Evolutionary conservation across 2,888 invertebrate genomes (phyloP).

Genomic region (Sarcophaga rosellei): DNA sequence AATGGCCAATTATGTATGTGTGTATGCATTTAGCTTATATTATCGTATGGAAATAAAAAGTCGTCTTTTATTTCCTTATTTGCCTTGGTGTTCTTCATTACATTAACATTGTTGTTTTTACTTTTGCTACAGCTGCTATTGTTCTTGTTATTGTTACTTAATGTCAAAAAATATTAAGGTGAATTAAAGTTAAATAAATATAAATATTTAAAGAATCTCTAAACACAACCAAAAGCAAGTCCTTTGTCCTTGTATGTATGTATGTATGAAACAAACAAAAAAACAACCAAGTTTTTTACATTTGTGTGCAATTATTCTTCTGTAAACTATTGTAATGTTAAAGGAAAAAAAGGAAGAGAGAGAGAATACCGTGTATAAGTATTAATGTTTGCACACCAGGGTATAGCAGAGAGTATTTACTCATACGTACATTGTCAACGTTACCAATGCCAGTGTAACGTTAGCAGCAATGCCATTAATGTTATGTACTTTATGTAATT

Average conservation of each 20-base stretch:
- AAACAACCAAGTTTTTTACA: background rate
- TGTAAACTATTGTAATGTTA: background rate
- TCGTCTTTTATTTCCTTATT: background rate
- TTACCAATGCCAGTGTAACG: too few relatives aligned
- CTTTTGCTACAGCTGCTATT: slow-evolving; percentile 1
- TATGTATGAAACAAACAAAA: background rate
- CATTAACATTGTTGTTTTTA: background rate
- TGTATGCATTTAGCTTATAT: too few relatives aligned
- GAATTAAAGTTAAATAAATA: slow-evolving; percentile 53
- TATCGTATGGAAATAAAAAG: too few relatives aligned
- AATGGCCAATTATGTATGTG: too few relatives aligned
- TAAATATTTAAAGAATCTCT: slow-evolving; percentile 59
- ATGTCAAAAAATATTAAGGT: slow-evolving; percentile 49
- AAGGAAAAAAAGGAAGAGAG: background rate
- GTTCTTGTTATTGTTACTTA: background rate
- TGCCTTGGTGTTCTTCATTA: background rate
- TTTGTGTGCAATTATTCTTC: slow-evolving; percentile 1
- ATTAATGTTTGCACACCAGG: background rate
- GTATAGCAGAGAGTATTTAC: background rate
- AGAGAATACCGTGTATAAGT: too few relatives aligned
- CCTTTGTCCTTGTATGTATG: slow-evolving; percentile 24
- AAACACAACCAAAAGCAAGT: slow-evolving; percentile 1
- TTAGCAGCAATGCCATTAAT: too few relatives aligned
- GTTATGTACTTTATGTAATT: background rate
- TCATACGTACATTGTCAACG: background rate